Conservation (phyloP, 2,113 vertebrate species). For the Callionymus lyra region DNA sequence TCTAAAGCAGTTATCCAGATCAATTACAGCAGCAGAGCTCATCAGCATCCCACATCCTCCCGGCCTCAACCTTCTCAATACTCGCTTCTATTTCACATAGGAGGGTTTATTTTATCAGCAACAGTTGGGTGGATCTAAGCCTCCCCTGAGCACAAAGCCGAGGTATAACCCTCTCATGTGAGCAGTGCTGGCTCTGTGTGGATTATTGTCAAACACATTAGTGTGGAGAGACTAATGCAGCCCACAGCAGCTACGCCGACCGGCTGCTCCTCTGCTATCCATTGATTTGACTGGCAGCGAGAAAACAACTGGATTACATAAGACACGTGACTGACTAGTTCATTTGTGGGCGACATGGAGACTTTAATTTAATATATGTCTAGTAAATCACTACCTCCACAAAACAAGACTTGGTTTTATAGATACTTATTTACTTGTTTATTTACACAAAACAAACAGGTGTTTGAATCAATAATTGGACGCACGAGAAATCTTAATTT, state of each 20-base stretch:
- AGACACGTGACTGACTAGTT: slow-evolving; percentile 36
- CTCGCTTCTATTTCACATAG: slow-evolving; percentile 16
- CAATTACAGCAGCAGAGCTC: slow-evolving; percentile 36
- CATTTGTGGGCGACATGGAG: slow-evolving; percentile 16
- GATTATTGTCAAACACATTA: slow-evolving; percentile 49
- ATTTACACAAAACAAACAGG: too few relatives aligned
- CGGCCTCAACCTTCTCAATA: slow-evolving; percentile 4
- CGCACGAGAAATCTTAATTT: too few relatives aligned
- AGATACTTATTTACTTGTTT: too few relatives aligned
- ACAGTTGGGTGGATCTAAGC: slow-evolving; percentile 41
- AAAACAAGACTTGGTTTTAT: too few relatives aligned
- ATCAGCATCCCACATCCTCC: slow-evolving; percentile 33
- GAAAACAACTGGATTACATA: slow-evolving; percentile 52
- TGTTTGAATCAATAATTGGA: too few relatives aligned
- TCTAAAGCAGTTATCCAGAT: slow-evolving; percentile 33
- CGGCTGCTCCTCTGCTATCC: slow-evolving; percentile 17
- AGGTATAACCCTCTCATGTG: slow-evolving; percentile 27
- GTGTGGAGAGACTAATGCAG: slow-evolving; percentile 39
- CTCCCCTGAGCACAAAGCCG: slow-evolving; percentile 21
- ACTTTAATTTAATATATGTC: too few relatives aligned
- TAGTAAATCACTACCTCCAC: too few relatives aligned
- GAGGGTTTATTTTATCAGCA: slow-evolving; percentile 33
- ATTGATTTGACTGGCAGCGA: slow-evolving; percentile 36
- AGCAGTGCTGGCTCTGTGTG: slow-evolving; percentile 14
- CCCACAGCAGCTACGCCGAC: slow-evolving; percentile 12